phyloP scores from a whole-genome alignment of 2,888 invertebrate species.

The Smittia sp. region DNA sequence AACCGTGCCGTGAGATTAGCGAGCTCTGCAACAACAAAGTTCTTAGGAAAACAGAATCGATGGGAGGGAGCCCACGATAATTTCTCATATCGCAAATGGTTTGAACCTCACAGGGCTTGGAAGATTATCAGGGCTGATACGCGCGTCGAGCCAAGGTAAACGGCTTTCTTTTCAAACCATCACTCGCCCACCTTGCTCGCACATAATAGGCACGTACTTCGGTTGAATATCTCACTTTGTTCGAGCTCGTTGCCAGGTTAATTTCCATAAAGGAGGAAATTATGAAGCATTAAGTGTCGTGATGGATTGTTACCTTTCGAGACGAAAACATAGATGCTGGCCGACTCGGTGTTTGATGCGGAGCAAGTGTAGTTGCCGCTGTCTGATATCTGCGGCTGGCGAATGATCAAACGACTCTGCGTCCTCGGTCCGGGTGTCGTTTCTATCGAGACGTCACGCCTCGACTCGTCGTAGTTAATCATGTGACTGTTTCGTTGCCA shows the following conservation, averaged over 20 bases:
- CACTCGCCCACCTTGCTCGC: no score
- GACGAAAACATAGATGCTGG: constrained; percentile 85
- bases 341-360: constrained; percentile 85
- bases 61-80: no score
- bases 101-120: no score
- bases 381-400: constrained; percentile 77
- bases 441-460: constrained; percentile 77
- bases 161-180: no score
- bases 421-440: constrained; percentile 82
- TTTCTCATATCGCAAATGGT: no score
- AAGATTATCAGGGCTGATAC: no score
- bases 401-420: constrained; percentile 80
- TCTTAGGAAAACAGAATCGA: no score
- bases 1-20: no score
- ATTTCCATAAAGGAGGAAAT: constrained; percentile 36
- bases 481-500: constrained; percentile 94
- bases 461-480: constrained; percentile 86
- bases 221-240: no score
- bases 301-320: constrained; percentile 68
- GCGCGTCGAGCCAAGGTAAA: no score
- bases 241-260: constrained; percentile 20
- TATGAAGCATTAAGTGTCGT: background rate
- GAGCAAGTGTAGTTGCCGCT: constrained; percentile 90
- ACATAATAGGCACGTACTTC: no score
- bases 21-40: no score